Evolutionary conservation across 2,797 vertebrate genomes (phyloP).

Genomic region (Phrynocephalus forsythii): DNA sequence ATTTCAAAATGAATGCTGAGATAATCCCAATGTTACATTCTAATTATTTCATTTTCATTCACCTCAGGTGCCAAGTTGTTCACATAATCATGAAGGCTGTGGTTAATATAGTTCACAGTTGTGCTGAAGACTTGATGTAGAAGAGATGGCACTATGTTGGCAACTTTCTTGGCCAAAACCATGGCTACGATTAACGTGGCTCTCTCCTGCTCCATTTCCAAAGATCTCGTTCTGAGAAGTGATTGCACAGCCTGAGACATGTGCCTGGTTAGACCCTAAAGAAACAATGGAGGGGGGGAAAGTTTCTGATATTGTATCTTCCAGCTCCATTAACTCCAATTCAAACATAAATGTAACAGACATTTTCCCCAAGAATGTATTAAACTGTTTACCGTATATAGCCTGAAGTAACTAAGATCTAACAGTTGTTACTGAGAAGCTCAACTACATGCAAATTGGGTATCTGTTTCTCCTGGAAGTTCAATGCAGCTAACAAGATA

Average conservation of each 20-base stretch:
- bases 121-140: conserved; percentile 76
- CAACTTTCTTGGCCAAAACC: conserved; percentile 85
- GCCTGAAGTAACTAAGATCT: background rate
- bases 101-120: conserved; percentile 76
- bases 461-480: background rate
- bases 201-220: conserved; percentile 80
- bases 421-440: background rate
- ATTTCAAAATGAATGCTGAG: background rate
- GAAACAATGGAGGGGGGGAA: background rate
- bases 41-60: background rate
- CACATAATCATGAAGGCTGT: conserved; percentile 58
- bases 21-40: background rate
- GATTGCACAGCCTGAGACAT: conserved; percentile 74
- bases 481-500: background rate
- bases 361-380: background rate
- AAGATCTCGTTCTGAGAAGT: conserved; percentile 48
- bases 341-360: background rate
- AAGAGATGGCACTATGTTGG: conserved; percentile 75
- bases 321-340: background rate
- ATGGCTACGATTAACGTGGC: conserved; percentile 82
- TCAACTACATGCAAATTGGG: background rate
- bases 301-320: background rate
- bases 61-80: conserved; percentile 62
- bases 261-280: conserved; percentile 74
- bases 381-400: background rate